phyloP scores from a whole-genome alignment of 2,888 invertebrate genomes.

The Agrilus mali region DNA sequence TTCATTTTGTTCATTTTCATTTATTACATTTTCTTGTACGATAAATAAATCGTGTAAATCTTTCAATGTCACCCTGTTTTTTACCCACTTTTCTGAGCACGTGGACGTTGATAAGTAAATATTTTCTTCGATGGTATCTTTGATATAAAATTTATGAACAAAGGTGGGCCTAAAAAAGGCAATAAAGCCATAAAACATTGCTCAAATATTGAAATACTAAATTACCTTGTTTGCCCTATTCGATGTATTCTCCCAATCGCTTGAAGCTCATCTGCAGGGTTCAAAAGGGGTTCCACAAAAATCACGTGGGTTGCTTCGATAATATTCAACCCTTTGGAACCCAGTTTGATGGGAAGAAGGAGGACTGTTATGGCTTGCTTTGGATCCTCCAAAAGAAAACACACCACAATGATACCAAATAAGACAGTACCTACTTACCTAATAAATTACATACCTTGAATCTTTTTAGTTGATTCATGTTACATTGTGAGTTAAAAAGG shows the following conservation, averaged over 20 bases:
- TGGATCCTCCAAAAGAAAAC: constrained; percentile 25
- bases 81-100: constrained; percentile 32
- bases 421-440: not conserved
- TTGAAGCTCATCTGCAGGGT: constrained; percentile 60
- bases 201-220: constrained; percentile 3
- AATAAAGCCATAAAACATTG: not conserved
- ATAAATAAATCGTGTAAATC: constrained; percentile 32
- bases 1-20: too few relatives aligned
- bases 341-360: constrained; percentile 52
- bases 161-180: constrained; percentile 41
- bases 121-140: constrained; percentile 57
- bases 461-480: constrained; percentile 29
- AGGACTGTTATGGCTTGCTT: constrained; percentile 40
- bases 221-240: constrained; percentile 61
- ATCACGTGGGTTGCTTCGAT: constrained; percentile 69
- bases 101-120: constrained; percentile 40
- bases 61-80: constrained; percentile 32
- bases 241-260: constrained; percentile 68
- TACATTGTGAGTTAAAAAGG: constrained; percentile 13
- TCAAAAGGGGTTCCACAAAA: constrained; percentile 60
- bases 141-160: constrained; percentile 58
- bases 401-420: too few relatives aligned
- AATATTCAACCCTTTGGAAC: constrained; percentile 67
- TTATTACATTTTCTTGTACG: not conserved
- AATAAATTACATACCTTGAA: constrained; percentile 37